A percentile compares a stretch with the other conserved stretches of the same genome.
phyloP scores from a whole-genome alignment of 2,888 invertebrate genomes.

The Ceramica pisi region DNA sequence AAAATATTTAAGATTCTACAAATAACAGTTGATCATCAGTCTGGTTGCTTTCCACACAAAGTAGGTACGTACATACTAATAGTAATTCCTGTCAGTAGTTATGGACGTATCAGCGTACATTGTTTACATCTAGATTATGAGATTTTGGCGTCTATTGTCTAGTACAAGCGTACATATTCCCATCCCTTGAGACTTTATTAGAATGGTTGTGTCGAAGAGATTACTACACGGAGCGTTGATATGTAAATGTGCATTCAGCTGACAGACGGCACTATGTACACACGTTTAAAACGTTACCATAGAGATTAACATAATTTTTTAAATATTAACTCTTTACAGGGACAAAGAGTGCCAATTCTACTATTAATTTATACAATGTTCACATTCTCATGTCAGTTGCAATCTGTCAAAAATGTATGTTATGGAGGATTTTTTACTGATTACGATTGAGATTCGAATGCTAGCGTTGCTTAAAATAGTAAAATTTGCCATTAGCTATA shows the following conservation, averaged over 20 bases:
- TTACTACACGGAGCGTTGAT: conserved; percentile 31
- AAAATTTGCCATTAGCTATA: no score
- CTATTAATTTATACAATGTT: neutral
- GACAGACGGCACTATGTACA: conserved; percentile 9
- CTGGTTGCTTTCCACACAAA: neutral
- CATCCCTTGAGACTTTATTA: conserved; percentile 63
- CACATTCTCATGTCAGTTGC: no score
- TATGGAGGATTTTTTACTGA: no score
- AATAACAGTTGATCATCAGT: no score
- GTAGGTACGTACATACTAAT: neutral
- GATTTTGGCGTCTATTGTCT: conserved; percentile 61
- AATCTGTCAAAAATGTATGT: no score
- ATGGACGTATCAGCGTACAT: conserved; percentile 56
- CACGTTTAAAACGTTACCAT: neutral
- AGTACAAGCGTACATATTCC: conserved; percentile 41
- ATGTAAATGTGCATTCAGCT: conserved; percentile 35
- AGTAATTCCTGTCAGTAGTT: conserved; percentile 20
- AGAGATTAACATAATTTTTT: neutral
- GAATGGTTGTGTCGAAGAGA: conserved; percentile 52
- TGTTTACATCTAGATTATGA: conserved; percentile 64
- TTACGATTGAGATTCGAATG: no score
- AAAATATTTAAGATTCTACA: no score
- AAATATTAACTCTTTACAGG: neutral
- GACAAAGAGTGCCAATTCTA: neutral
- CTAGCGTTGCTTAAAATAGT: no score